A percentile compares a stretch with the other conserved stretches of the same genome.
Evolutionary conservation across 2,888 invertebrate species (phyloP).

Genomic region (Drosophila percnosoma): DNA sequence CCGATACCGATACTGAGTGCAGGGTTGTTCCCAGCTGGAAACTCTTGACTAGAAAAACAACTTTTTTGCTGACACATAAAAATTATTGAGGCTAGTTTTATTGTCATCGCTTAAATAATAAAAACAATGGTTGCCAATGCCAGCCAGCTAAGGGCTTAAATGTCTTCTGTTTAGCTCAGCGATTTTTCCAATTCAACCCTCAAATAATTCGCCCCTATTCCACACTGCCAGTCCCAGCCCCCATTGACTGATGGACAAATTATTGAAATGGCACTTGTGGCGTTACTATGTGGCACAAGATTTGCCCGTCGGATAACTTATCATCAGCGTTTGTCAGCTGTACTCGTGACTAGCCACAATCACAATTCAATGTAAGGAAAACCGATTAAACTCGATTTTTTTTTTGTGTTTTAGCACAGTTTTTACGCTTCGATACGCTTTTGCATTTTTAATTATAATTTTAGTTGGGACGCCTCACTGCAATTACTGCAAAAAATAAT

Average conservation of each 20-base stretch:
- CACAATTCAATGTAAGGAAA: too few species aligned
- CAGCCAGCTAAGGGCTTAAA: slow-evolving; percentile 41
- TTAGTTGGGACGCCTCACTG: not conserved
- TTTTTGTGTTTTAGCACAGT: not conserved
- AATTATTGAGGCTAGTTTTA: slow-evolving; percentile 32
- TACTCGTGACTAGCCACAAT: not conserved
- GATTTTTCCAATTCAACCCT: slow-evolving; percentile 27
- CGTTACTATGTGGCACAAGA: slow-evolving; percentile 40
- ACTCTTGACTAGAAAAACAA: not conserved
- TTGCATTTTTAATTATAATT: not conserved
- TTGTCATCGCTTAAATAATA: slow-evolving; percentile 34
- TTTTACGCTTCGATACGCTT: not conserved
- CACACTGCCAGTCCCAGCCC: not conserved
- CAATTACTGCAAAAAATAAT: not conserved
- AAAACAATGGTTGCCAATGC: slow-evolving; percentile 52
- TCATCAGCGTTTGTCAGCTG: slow-evolving; percentile 1
- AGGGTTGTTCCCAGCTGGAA: not conserved
- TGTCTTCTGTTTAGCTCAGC: slow-evolving; percentile 51
- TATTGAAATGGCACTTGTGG: slow-evolving; percentile 66
- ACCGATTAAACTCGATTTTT: not conserved
- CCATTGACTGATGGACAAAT: slow-evolving; percentile 54
- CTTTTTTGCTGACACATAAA: slow-evolving; percentile 12
- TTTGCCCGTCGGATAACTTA: not conserved
- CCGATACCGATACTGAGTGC: not conserved
- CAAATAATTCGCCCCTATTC: not conserved